phyloP scores from a whole-genome alignment of 1,140 invertebrate genomes.

The Trachymyrmex septentrionalis region DNA sequence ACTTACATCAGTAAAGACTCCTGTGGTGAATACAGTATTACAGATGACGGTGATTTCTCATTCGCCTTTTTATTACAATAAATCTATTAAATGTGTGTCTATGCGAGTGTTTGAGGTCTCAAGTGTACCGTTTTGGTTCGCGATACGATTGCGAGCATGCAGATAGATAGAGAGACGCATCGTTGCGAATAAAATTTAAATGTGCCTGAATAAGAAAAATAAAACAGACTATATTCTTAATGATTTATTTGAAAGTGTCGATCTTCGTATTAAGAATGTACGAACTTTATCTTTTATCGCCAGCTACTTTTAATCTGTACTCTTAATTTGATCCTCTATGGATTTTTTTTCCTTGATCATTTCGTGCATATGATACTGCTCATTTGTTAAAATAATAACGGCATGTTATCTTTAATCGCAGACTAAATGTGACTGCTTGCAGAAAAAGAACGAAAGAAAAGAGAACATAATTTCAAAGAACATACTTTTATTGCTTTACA shows the following conservation, averaged over 20 bases:
- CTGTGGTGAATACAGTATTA: not conserved
- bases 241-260: constrained; percentile 27
- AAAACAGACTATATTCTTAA: constrained; percentile 3
- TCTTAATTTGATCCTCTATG: not conserved
- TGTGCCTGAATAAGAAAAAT: constrained; percentile 7
- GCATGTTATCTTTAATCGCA: no score
- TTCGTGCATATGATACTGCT: not conserved
- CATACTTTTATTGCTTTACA: no score
- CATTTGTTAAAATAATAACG: no score
- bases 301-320: not conserved
- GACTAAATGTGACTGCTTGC: no score
- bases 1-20: not conserved
- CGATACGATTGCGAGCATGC: not conserved
- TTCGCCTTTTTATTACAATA: constrained; percentile 35
- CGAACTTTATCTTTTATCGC: constrained; percentile 17
- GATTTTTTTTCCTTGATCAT: not conserved
- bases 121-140: not conserved
- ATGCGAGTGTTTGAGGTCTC: not conserved
- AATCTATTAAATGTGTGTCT: constrained; percentile 13
- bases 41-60: constrained; percentile 26
- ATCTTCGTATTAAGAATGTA: not conserved
- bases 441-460: no score
- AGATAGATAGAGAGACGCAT: constrained; percentile 1
- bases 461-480: no score
- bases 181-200: constrained; percentile 6